Evolutionary conservation across 2,888 invertebrate species (phyloP), one percentile per base, ranked within the genome.

Genomic region (Cantharis rufa): DNA sequence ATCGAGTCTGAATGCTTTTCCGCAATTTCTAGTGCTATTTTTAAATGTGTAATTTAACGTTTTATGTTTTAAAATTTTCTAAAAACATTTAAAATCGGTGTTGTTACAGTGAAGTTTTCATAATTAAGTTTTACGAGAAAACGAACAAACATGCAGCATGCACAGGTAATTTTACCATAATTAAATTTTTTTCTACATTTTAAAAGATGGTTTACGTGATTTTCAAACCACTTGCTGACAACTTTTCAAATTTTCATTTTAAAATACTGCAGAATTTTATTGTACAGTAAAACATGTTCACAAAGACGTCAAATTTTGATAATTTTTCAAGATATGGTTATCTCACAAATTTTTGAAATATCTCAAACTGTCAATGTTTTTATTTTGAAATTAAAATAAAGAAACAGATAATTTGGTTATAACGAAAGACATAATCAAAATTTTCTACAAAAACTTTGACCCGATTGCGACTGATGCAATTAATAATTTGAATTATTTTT

Each of bases 41-140:
- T 75, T 72, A 74, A 77, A 77, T 77, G 77, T 77, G 70, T 70
- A 71, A 63, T 15, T 72, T 72, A 77, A 48, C 48, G 48, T 48
- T 48, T 48, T 24, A 62, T 69, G 71, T 74, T 68, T 77, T 68
- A 62, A 21, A 32, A 15, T 62, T 72, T 62, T 69, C 61, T 69
- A 9, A 62, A 68, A 63, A 72, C 62, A 72, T 72, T 72, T 71
- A 71, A 16, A 16, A 16, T n/a, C 16, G n/a, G 18, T 18, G 64
- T n/a, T 2, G 64, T 16, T 64, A 10, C 28, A 68, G 27, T n/a
- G 24, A 21, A 27, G 24, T 24, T 27, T 68, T 10, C 10, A 24
- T 24, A 27, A 68, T n/a, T n/a, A 7, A 9, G 48, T 48, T n/a
- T 48, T 48, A 2, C n/a, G n/a, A n/a, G 9, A 48, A 48, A 48